Evolutionary conservation across 2,797 vertebrate genomes (phyloP), one percentile per base, ranked within the genome.

Genomic region (Sciurus carolinensis): DNA sequence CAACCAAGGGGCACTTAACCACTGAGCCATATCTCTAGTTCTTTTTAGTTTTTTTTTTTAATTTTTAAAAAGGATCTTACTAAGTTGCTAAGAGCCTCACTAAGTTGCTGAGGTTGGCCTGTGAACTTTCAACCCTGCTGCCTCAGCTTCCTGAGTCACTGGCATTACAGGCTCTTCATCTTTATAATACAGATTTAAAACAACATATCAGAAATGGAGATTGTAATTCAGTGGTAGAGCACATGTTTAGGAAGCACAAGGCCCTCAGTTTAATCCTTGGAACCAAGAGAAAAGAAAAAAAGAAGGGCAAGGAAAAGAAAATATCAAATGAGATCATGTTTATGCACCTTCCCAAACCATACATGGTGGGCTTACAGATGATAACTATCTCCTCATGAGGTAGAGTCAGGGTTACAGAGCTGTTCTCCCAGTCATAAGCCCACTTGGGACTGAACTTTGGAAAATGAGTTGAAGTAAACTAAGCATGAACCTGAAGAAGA

Each of bases 381-480:
- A 44, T 1, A 67, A 42, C 8, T 11, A 9, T 67, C 42, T 77
- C 81, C 14, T 5, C 22, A 20, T 7, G 33, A 91, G 47, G 33
- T 1, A 44, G 28, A 69, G 30, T 71, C 30, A 90, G 77, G 79
- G 87, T 69, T 87, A 42, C 20, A 17, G 33, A 72, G n/a, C 42
- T 80, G 39, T 33, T 73, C 44, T 57, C 85, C 92, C 90, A 42
- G 54, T 39, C 44, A 36, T 17, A 71, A 54, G n/a, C 81, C 91
- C 83, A 84, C 52, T 67, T 87, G 94, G 80, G 64, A 77, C 94
- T 96, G 96, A 97, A 47, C 91, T 52, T 57, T 90, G 77, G 95
- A 95, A 94, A 95, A 96, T 44, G 39, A 85, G 44, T 79, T 90
- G 84, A 96, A 96, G 64, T 18, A 64, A 95, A 94, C 95, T 84